Conservation (phyloP, 2,888 invertebrate species). For the Apamea epomidion region DNA sequence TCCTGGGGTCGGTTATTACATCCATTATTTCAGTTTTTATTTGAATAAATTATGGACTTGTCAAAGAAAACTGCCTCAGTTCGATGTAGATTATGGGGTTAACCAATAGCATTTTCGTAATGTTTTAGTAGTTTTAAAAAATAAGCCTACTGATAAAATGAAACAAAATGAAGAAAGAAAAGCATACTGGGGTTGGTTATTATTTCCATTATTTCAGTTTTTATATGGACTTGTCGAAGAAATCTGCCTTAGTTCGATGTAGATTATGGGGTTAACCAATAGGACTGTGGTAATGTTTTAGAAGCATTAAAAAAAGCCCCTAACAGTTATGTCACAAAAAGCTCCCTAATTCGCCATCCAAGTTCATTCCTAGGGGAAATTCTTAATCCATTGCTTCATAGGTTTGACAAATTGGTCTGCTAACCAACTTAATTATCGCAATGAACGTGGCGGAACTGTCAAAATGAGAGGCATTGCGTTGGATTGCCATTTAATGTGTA, state of each 20-base stretch:
- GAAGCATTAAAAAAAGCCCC: not conserved
- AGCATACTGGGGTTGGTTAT: slow-evolving; percentile 3
- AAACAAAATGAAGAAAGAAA: slow-evolving; percentile 33
- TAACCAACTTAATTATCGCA: not conserved
- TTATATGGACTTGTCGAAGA: slow-evolving; percentile 2
- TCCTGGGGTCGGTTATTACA: slow-evolving; percentile 2
- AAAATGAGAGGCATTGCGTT: not conserved
- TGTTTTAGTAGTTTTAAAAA: not conserved
- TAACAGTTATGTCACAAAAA: not conserved
- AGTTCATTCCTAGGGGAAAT: not conserved
- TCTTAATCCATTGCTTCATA: not conserved
- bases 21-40: not conserved
- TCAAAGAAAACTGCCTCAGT: slow-evolving; percentile 13
- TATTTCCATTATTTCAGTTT: not conserved
- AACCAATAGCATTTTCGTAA: not conserved
- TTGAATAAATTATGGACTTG: slow-evolving; percentile 18
- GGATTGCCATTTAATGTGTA: not conserved
- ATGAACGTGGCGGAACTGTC: not conserved
- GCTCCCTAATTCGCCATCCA: not conserved
- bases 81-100: not conserved
- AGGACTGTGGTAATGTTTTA: not conserved
- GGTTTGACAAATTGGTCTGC: not conserved
- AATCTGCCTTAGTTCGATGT: slow-evolving; percentile 3
- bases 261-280: not conserved
- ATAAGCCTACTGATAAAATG: slow-evolving; percentile 7